A percentile compares a stretch with the other conserved stretches of the same genome.
phyloP scores from a whole-genome alignment of 2,113 vertebrate species.

The Microcebus tavaratra region DNA sequence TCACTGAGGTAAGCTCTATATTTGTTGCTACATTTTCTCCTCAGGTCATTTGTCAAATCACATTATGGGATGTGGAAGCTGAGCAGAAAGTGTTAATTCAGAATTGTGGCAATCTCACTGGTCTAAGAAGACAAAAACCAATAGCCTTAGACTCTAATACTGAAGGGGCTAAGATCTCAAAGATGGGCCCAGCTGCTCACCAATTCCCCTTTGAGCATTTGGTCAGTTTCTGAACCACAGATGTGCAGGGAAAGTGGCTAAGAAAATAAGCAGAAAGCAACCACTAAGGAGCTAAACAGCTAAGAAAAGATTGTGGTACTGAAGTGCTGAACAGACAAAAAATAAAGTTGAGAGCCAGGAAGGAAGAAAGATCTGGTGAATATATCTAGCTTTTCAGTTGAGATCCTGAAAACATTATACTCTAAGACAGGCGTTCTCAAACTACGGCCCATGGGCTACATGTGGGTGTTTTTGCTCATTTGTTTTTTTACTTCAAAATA shows the following conservation, averaged over 20 bases:
- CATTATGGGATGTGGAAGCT: not conserved
- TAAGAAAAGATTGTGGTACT: not conserved
- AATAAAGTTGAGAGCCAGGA: not conserved
- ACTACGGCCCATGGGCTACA: too few relatives aligned
- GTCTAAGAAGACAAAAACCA: not conserved
- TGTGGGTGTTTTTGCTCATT: too few relatives aligned
- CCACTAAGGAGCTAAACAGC: not conserved
- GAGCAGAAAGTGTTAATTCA: not conserved
- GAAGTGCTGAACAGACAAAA: not conserved
- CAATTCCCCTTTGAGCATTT: not conserved
- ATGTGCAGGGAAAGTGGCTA: not conserved
- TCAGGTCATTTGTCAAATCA: not conserved
- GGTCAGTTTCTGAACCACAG: not conserved
- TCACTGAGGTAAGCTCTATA: not conserved
- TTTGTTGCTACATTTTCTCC: not conserved
- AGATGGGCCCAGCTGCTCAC: too few relatives aligned
- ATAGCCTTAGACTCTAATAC: not conserved
- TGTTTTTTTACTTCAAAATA: too few relatives aligned
- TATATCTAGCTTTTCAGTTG: not conserved
- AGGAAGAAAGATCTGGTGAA: not conserved
- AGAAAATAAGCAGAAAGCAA: conserved; percentile 30
- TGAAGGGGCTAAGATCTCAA: not conserved
- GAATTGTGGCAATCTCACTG: not conserved
- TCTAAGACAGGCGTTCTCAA: not conserved
- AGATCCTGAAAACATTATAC: not conserved